Base-by-base conservation (phyloP, 2,888 invertebrate genomes). In the Callyntrura guangdongensis region DNA sequence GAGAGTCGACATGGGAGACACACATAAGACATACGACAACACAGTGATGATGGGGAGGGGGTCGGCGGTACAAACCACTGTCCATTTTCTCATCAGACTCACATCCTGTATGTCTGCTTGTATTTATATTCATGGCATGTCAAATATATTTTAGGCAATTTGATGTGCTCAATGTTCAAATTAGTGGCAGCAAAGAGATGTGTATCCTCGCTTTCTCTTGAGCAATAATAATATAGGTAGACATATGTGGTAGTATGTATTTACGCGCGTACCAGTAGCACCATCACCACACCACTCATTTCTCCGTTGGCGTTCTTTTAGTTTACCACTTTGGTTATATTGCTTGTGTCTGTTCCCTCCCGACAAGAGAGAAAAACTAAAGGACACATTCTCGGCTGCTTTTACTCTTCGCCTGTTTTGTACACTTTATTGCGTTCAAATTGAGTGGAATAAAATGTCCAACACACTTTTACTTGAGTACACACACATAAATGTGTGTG, bases 391-490 rank as follows among this genome's bases (percentile, higher is more conserved):
- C 8, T n/a, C n/a, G n/a, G 17, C n/a, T 36, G 4, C n/a, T 17
- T 12, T 45, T 47, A 45, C 36, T 45, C 45, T 5, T 11, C n/a
- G 11, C 9, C 0, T 64, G n/a, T 64, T 8, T 9, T 27, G 14
- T 25, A 9, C n/a, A 8, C 12, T 12, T 47, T 45, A 17, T 17
- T 72, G 17, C 17, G 72, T 20, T 45, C 45, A 72, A 72, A 72
- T 72, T 72, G 72, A 72, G 72, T 72, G 72, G 72, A 72, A 72
- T 72, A 45, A 72, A 72, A 45, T 72, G 72, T 72, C 25, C 36
- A 72, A 47, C 36, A 36, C 45, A 6, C 72, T 45, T 72, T 72
- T n/a, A 72, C 72, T 72, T 45, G 45, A 17, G 45, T 36, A 20
- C 27, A 25, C 27, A 67, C 67, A 61, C 8, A n/a, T 36, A 36